These are phyloP conservation scores for Diplogasteroides magnus DNA, from an alignment of 1,140 invertebrate species.

Conservation along the genomic window DNA sequence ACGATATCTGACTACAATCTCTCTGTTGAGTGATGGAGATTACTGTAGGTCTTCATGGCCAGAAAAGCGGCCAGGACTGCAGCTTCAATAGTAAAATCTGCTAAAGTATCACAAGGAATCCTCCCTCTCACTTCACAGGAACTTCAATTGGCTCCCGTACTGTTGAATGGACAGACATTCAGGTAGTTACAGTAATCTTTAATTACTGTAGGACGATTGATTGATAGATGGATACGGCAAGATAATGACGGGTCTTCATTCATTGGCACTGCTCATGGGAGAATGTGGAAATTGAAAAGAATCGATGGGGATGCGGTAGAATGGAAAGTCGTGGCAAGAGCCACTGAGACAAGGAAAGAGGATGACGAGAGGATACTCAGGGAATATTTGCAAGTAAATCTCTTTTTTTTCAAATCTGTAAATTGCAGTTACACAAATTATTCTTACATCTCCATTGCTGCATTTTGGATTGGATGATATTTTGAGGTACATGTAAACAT, in stretches of 20 bases:
- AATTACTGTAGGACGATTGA: too few species aligned
- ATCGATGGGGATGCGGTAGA: constrained; percentile 3
- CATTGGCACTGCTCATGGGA: constrained; percentile 10
- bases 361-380: constrained; percentile 8
- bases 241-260: constrained; percentile 13
- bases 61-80: not conserved
- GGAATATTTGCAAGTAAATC: constrained; percentile 19
- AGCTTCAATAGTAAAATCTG: not conserved
- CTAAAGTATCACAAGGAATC: not conserved
- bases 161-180: constrained; percentile 31
- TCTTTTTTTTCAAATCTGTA: not conserved
- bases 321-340: constrained; percentile 8
- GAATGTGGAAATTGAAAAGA: constrained; percentile 19
- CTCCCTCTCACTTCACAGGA: not conserved
- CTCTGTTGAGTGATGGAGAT: not conserved
- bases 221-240: constrained; percentile 16
- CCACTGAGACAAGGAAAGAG: not conserved
- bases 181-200: constrained; percentile 16
- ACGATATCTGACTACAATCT: not conserved
- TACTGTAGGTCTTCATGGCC: not conserved
- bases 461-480: too few species aligned
- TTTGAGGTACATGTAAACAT: constrained; percentile 64
- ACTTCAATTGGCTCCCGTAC: constrained; percentile 24
- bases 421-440: too few species aligned
- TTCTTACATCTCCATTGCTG: too few species aligned